Evolutionary conservation across 2,797 vertebrate species (phyloP), one percentile per base, ranked within the genome.

Genomic region (Sciaenops ocellatus): DNA sequence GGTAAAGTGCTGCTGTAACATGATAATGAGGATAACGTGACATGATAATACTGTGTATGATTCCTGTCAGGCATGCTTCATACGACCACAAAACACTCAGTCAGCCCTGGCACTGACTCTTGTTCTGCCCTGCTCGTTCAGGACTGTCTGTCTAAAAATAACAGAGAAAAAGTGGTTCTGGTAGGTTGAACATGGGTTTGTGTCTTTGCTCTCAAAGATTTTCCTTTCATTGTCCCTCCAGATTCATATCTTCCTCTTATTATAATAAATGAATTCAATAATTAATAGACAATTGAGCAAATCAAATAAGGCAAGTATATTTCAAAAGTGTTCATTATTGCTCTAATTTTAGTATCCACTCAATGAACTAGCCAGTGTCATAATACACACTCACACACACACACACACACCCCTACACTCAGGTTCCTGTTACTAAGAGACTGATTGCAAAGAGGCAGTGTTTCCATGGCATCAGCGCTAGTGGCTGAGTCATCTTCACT

Each of bases 401-500:
- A 90, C 24, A 80, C 73, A 72, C 82, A 82, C 61, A 72, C 74
- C 11, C 80, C 52, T 46, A 93, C 89, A 93, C 87, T 86, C 81
- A 24, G 92, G 69, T 70, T 92, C 89, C 94, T 94, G 97, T 97
- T 97, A 96, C 96, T 85, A 94, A 96, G 97, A 97, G 95, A 97
- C 96, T 87, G 93, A 95, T 96, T 92, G 94, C 95, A 96, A 96
- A 95, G 95, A 93, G 96, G 94, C 84, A 87, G 73, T 86, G 96
- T 97, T 97, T 96, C 97, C 87, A 86, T 93, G 94, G 95, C 77
- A 67, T 22, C 64, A 96, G 97, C 94, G n/a, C 89, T 88, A 90
- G 95, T 91, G 95, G 95, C 96, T 97, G 96, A 97, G 94, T 97
- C 96, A 97, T 92, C 95, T 76, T 85, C 95, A 94, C 95, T 94